Base-by-base conservation (phyloP, 2,797 vertebrate genomes). In the Eulemur mongoz region DNA sequence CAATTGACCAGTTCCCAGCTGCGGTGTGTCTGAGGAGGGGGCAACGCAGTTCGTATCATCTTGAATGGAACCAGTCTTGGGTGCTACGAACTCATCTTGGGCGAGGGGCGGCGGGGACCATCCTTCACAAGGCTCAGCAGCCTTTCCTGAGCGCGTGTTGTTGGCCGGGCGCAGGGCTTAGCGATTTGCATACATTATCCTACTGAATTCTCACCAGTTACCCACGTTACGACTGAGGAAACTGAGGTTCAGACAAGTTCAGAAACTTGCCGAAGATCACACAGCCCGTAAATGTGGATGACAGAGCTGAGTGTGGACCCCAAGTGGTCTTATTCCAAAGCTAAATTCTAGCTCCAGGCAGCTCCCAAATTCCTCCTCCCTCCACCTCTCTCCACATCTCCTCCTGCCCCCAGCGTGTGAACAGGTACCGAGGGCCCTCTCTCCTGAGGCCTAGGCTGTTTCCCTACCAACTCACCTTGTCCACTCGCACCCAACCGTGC, bases 31-130 rank as follows among this genome's bases (percentile, higher is more conserved):
- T 52, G 38, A 43, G 2, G 67, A 63, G 50, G 75, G 9, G 14
- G 38, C 35, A 13, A 3, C 11, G 48, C 15, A 11, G 8, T 3
- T 63, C 81, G 73, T 27, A 11, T 65, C 20, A 32, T 70, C 76
- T 75, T 23, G 67, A 83, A 27, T 0, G 43, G 80, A 83, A 67
- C 5, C 10, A 0, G 20, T 43, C 59, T 82, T 5, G 15, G 40
- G 45, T 14, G 13, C 18, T 14, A 0, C 25, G 61, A 32, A 25
- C 23, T 0, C 35, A 7, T 12, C 18, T 30, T 50, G 73, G 22
- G 45, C 10, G 0, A 15, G 8, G 3, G 27, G 70, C 8, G 0
- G 40, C 20, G 54, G 35, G n/a, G 61, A 48, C 35, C 20, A 0
- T 43, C 35, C 40, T 43, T 23, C 43, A 5, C 5, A 32, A 35